Base-by-base conservation (phyloP, 2,797 vertebrate species). In the Acipenser ruthenus region DNA sequence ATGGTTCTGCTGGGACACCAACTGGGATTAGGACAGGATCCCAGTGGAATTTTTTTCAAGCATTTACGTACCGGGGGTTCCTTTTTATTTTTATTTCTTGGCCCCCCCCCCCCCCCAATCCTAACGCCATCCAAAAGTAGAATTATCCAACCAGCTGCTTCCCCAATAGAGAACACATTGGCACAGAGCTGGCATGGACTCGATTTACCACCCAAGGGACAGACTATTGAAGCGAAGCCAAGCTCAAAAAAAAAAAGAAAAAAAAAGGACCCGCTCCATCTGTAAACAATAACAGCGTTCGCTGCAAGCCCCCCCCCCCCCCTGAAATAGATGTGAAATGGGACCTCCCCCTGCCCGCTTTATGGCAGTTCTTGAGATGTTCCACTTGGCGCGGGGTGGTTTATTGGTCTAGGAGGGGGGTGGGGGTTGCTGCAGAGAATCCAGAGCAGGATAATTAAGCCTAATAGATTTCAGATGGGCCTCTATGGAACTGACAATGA, bases 401-500 rank as follows among this genome's bases (percentile, higher is more conserved):
- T 87, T 87, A 87, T 86, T 83, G 84, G 79, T 86, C 84, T 80
- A 75, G 78, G 80, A 78, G 78, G 80, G 78, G 80, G 83, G 78
- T 75, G 79, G 79, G 6, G 49, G 10, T 55, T 56, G 15, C 47
- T 81, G 83, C 79, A 86, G 83, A 74, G 86, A 84, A 85, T 86
- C 84, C 82, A 86, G 85, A 83, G 83, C 85, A 80, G 84, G 87
- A 86, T 89, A 89, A 91, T 90, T 86, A 90, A 87, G 80, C 78
- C 78, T 87, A 90, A 91, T 90, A 85, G 86, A 85, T 90, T 84
- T 88, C 90, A 91, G 85, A 91, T 91, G 89, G 81, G 79, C 83
- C 23, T 62, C 15, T 48, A 62, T 47, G 47, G 60, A 62, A 83
- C 86, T 88, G 86, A 88, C 87, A 86, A 79, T 89, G 89, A 89